Evolutionary conservation across 2,113 vertebrate genomes (phyloP), one percentile per base, ranked within the genome.

Genomic region (Myiagra hebetior): DNA sequence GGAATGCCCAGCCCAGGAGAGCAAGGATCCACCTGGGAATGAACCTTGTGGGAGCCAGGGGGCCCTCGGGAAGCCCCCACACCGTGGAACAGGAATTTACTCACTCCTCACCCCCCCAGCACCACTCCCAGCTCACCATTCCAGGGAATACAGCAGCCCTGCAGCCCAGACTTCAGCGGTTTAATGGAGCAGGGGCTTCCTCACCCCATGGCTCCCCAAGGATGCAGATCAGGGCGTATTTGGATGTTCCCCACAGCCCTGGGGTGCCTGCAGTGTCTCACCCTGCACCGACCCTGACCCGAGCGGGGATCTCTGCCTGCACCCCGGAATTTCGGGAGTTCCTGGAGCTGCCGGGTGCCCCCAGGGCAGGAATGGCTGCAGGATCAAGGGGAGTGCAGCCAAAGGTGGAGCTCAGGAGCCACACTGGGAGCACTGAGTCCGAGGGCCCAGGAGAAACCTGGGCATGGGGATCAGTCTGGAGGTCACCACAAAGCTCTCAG

Each of bases 61-160:
- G 33, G 15, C 8, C 67, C 70, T 26, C 1, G 12, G 60, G 13
- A 23, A 39, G 17, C 2, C 10, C 16, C 5, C n/a, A 4, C 28
- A 18, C 3, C 15, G 2, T 0, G 3, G 8, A 2, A 16, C 0
- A 10, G 39, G 47, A 37, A 31, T 6, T 27, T 1, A 0, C 22
- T 20, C 5, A 0, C 4, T 17, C 17, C 39, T 14, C 7, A 2
- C 7, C 5, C 31, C 31, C 50, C 11, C 46, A 44, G 50, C 27
- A 1, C 35, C 3, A 2, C 75, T 30, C 35, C 3, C n/a, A 26
- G 52, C 47, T 35, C 30, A 2, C 31, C 24, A 4, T 9, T 41
- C 33, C 3, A 10, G n/a, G 62, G 42, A 13, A 3, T 2, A 11
- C 0, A 31, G 70, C 77, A 67, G 49, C 72, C 26, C 33, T 16